These are phyloP conservation scores for Sisor rabdophorus DNA, from an alignment of 2,113 vertebrate species.

Conservation along the genomic window DNA sequence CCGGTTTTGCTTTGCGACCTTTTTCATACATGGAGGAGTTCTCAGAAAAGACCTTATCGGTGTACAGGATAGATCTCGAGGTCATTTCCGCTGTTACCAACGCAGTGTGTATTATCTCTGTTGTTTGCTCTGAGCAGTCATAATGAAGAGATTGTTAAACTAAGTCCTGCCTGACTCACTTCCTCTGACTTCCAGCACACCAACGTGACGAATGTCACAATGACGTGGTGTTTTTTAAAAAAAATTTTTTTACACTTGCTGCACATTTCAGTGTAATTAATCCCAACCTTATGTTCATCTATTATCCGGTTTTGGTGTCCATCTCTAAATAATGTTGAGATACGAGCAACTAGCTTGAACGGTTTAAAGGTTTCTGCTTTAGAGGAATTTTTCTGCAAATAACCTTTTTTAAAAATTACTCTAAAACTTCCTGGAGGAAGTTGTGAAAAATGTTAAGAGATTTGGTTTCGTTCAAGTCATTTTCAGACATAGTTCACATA, in stretches of 20 bases:
- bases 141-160: constrained; percentile 36
- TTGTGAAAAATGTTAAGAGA: not conserved
- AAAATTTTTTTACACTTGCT: no score
- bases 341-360: not conserved
- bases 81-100: constrained; percentile 31
- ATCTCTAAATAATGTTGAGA: not conserved
- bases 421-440: not conserved
- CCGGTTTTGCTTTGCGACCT: not conserved
- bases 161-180: constrained; percentile 36
- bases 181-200: constrained; percentile 35
- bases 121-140: constrained; percentile 39
- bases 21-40: not conserved
- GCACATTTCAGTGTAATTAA: not conserved
- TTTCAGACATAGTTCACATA: not conserved
- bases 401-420: not conserved
- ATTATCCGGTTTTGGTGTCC: not conserved
- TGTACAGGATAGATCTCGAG: constrained; percentile 28
- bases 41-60: constrained; percentile 31
- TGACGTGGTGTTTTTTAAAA: constrained; percentile 35
- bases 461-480: not conserved
- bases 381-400: not conserved
- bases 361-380: not conserved
- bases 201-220: constrained; percentile 37
- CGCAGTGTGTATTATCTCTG: constrained; percentile 30
- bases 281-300: not conserved